phyloP scores from a whole-genome alignment of 2,113 vertebrate genomes.

The Sinocyclocheilus rhinocerous region DNA sequence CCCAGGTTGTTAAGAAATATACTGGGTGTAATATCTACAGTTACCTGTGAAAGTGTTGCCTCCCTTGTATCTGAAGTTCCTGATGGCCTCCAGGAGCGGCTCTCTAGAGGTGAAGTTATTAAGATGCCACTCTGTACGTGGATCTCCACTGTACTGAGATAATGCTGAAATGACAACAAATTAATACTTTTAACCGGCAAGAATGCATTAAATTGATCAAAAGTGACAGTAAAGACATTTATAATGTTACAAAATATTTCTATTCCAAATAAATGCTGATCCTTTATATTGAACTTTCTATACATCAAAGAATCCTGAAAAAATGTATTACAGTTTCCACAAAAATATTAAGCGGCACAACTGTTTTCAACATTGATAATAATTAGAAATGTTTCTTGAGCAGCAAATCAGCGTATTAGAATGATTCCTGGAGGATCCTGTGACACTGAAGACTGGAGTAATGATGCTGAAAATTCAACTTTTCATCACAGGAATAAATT shows the following conservation, averaged over 20 bases:
- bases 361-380: no score
- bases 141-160: constrained; percentile 93
- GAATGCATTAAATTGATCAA: background rate
- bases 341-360: no score
- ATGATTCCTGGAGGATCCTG: no score
- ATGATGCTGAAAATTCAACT: no score
- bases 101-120: constrained; percentile 79
- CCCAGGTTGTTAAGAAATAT: background rate
- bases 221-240: background rate
- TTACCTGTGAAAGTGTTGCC: constrained; percentile 94
- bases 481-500: no score
- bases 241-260: no score
- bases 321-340: no score
- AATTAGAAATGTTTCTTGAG: no score
- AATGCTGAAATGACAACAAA: constrained; percentile 74
- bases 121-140: constrained; percentile 92
- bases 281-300: no score
- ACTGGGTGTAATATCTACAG: background rate
- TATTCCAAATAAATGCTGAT: background rate
- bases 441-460: no score
- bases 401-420: no score
- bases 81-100: constrained; percentile 82
- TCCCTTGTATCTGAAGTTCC: constrained; percentile 85
- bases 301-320: no score
- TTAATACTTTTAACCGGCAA: background rate